Percentiles rank a stretch among this genome's conserved stretches.
Conservation (phyloP, 2,797 vertebrate genomes). For the Acanthurus tractus region DNA sequence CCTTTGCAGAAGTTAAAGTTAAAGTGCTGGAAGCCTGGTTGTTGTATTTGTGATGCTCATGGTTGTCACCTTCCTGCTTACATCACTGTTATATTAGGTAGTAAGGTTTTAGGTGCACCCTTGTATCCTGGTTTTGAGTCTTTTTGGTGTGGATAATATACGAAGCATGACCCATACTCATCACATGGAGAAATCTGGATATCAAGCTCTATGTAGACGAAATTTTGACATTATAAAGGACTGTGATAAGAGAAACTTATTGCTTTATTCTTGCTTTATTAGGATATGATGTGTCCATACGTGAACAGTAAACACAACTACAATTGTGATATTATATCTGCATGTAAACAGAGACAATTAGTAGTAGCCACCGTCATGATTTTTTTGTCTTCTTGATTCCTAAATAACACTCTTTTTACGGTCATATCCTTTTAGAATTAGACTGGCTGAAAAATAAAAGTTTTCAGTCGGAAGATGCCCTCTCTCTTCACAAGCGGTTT, state of each 20-base stretch:
- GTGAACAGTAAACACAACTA: neutral
- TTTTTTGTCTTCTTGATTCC: neutral
- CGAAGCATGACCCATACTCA: no score
- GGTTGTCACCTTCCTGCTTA: neutral
- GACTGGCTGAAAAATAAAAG: slow-evolving; percentile 93
- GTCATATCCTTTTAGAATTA: slow-evolving; percentile 79
- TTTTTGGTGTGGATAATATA: neutral
- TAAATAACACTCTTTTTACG: slow-evolving; percentile 18
- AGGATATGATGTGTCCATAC: neutral
- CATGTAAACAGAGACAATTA: neutral
- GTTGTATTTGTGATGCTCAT: neutral
- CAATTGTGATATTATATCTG: neutral
- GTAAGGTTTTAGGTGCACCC: neutral
- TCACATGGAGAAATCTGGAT: neutral
- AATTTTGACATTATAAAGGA: neutral
- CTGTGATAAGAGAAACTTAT: neutral
- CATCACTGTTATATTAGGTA: neutral
- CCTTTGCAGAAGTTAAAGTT: no score
- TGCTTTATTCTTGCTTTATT: neutral
- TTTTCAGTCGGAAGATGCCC: slow-evolving; percentile 86
- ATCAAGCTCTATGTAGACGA: neutral
- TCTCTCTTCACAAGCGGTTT: slow-evolving; percentile 84
- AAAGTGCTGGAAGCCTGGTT: neutral
- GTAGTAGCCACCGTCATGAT: neutral
- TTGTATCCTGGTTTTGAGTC: neutral